Base-by-base conservation (phyloP, 2,113 vertebrate species). In the Larimichthys polyactis region DNA sequence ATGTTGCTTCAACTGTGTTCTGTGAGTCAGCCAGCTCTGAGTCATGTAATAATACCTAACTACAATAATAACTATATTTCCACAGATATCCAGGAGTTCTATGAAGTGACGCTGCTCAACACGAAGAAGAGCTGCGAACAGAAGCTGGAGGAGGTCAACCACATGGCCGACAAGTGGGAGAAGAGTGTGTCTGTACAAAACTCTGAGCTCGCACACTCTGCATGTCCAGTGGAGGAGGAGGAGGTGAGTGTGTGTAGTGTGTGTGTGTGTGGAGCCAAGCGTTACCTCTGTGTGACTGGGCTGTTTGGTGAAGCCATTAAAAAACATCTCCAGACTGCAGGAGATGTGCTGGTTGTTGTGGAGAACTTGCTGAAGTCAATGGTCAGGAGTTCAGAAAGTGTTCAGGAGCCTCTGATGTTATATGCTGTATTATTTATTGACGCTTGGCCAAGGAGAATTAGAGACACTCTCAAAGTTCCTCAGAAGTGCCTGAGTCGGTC, bases 61-160 rank as follows among this genome's bases (percentile, higher is more conserved):
- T 36, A 36, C 36, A 36, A 8, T 36, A 36, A 36, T 36, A 36
- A 8, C 36, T 36, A 5, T 63, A 16, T 91, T 75, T 66, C 67
- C 85, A 90, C 90, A 99, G 98, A 99, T 94, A 99, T 99, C 93
- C 98, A 98, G 95, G 97, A 98, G 93, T 98, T 98, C 94, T 98
- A 99, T 93, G 97, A 98, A 87, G 96, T 97, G 74, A 98, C 97
- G 0, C 93, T 99, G 90, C 89, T 98, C 77, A 97, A 98, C 93
- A 96, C 96, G 81, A 96, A 97, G 87, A 98, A 97, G 94, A 98
- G 93, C 91, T 96, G 94, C 88, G 95, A 97, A 69, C 95, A 98
- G 86, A 98, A 98, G 92, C 95, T 96, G 93, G 95, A 97, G 93
- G 97, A 97, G 94, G 93, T 96, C 78, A 96, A 96, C 90, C 94